These are phyloP conservation scores for Sinotaia quadrata DNA, from an alignment of 2,888 invertebrate species.

Conservation along the genomic window DNA sequence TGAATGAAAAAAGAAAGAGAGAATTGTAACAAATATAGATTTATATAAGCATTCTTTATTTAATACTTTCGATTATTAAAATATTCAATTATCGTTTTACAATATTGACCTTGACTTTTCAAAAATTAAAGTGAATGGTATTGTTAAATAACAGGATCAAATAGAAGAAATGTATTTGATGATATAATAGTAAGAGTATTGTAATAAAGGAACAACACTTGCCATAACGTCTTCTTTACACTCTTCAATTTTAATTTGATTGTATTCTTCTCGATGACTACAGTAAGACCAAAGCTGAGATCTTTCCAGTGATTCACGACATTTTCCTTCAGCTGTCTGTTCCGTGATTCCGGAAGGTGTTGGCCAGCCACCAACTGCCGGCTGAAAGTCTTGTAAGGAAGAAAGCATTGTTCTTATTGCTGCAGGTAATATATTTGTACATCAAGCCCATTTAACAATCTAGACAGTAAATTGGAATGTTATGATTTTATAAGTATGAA, in stretches of 20 bases:
- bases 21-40: neutral
- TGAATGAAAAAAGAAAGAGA: too few relatives aligned
- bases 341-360: neutral
- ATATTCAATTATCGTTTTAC: too few relatives aligned
- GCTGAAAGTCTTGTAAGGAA: neutral
- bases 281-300: constrained; percentile 18
- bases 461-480: too few relatives aligned
- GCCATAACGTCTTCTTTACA: neutral
- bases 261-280: neutral
- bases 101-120: too few relatives aligned
- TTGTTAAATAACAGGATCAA: too few relatives aligned
- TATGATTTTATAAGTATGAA: too few relatives aligned
- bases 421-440: too few relatives aligned
- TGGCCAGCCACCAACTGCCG: neutral
- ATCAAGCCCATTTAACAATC: too few relatives aligned
- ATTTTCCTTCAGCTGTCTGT: neutral
- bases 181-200: neutral
- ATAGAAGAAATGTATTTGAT: too few relatives aligned
- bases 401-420: too few relatives aligned
- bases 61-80: too few relatives aligned
- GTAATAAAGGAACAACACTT: neutral
- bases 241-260: neutral
- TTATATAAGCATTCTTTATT: neutral
- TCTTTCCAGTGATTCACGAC: constrained; percentile 5
- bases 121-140: too few relatives aligned